A percentile compares a stretch with the other conserved stretches of the same genome.
phyloP scores from a whole-genome alignment of 2,888 invertebrate species.

The Lutraria lutraria region DNA sequence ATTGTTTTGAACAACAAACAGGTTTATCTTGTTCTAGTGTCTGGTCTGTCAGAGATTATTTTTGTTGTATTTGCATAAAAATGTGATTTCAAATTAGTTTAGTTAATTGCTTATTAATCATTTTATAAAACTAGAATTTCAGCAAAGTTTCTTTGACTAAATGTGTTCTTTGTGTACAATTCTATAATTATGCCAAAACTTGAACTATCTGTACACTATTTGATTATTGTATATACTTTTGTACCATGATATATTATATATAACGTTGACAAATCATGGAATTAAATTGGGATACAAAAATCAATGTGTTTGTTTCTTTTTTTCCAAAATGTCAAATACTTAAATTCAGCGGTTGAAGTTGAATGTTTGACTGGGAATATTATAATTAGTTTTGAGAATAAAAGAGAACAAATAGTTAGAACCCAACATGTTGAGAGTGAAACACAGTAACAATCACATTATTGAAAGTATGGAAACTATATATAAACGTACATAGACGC shows the following conservation, averaged over 20 bases:
- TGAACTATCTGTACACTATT: constrained; percentile 11
- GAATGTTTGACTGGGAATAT: no score
- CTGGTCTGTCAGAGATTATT: not conserved
- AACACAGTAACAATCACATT: no score
- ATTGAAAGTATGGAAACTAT: not conserved
- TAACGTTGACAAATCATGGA: constrained; percentile 46
- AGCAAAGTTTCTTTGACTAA: not conserved
- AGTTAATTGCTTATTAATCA: constrained; percentile 5
- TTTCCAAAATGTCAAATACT: not conserved
- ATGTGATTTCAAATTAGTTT: not conserved
- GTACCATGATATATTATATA: constrained; percentile 44
- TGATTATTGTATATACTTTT: constrained; percentile 44
- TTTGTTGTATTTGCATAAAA: not conserved
- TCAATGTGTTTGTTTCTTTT: not conserved
- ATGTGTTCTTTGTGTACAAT: not conserved
- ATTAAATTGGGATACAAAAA: constrained; percentile 36
- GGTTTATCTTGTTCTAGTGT: not conserved
- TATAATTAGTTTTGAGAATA: no score
- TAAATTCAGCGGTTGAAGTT: no score
- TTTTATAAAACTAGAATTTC: constrained; percentile 10
- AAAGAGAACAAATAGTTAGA: no score
- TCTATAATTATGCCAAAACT: not conserved
- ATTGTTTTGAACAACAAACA: not conserved
- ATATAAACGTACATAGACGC: not conserved
- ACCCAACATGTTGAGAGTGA: no score